These are phyloP conservation scores for Cyphomyrmex costatus DNA, from an alignment of 1,140 invertebrate genomes.

Conservation along the genomic window DNA sequence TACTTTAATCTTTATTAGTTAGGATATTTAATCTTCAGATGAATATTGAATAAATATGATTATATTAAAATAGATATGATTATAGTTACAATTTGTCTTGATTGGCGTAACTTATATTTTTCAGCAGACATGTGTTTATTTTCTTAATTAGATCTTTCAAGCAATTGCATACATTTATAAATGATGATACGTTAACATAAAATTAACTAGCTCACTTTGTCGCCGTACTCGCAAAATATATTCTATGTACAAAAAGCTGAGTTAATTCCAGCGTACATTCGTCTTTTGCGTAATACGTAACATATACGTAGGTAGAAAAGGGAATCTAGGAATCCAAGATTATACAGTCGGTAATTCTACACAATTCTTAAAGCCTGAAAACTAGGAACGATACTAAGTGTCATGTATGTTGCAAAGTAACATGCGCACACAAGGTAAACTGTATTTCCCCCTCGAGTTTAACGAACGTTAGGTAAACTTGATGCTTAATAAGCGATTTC, in stretches of 20 bases:
- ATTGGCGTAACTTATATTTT: not conserved
- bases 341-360: not conserved
- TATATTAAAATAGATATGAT: not conserved
- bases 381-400: not conserved
- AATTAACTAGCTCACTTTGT: conserved; percentile 11
- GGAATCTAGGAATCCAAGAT: conserved; percentile 44
- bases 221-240: not conserved
- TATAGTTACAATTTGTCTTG: not conserved
- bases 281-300: conserved; percentile 23
- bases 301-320: not conserved
- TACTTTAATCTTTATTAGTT: too few species aligned
- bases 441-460: conserved; percentile 30
- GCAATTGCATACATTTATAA: not conserved
- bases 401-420: conserved; percentile 16
- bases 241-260: not conserved
- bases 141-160: not conserved
- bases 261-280: conserved; percentile 17
- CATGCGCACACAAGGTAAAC: conserved; percentile 14
- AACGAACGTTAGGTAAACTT: conserved; percentile 25
- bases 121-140: not conserved
- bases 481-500: conserved; percentile 14
- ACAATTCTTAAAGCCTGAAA: conserved; percentile 12
- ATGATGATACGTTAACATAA: not conserved
- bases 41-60: not conserved
- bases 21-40: not conserved